Evolutionary conservation across 2,797 vertebrate species (phyloP), one percentile per base, ranked within the genome.

Genomic region (Podarcis lilfordi): DNA sequence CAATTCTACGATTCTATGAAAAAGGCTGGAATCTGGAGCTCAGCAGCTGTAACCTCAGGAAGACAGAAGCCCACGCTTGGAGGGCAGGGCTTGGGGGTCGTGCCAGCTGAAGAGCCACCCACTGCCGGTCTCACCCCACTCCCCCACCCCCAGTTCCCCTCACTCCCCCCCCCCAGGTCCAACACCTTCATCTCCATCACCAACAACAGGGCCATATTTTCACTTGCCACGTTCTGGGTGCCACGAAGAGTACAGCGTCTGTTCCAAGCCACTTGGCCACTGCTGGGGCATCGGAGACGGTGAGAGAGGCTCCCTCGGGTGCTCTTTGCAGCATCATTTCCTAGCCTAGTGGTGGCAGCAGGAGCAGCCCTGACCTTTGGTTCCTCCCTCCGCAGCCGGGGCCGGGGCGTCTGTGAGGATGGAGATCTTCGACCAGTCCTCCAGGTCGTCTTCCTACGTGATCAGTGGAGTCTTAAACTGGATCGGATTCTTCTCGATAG

Each of bases 401-500:
- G 98, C 99, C 82, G 98, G 98, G 0, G 95, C 97, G 61, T 93
- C 98, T 87, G 90, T 98, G 75, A 97, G 98, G 84, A 97, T 95
- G 3, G 99, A 99, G 94, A 97, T 99, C 71, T 98, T 99, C 93
- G 97, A 97, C 86, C 98, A 99, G 89, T 96, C 96, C 0, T 95
- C 98, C 79, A 97, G 98, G 23, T 98, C 98, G 0, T 97, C 98
- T 0, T 98, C 98, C 86, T 98, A 98, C 91, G 97, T 98, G 97
- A 96, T 99, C n/a, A 94, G 96, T 0, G 94, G 98, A 0, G 95
- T 96, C 40, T 94, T 99, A 91, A 97, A 97, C 97, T 99, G 98
- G 98, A 37, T 97, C 85, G 98, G 98, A 1, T 94, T 98, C 69
- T 98, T 99, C 89, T 91, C 98, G 43, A 94, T 97, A 0, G 98